Base-by-base conservation (phyloP, 2,797 vertebrate genomes). In the Pangasius macronema region DNA sequence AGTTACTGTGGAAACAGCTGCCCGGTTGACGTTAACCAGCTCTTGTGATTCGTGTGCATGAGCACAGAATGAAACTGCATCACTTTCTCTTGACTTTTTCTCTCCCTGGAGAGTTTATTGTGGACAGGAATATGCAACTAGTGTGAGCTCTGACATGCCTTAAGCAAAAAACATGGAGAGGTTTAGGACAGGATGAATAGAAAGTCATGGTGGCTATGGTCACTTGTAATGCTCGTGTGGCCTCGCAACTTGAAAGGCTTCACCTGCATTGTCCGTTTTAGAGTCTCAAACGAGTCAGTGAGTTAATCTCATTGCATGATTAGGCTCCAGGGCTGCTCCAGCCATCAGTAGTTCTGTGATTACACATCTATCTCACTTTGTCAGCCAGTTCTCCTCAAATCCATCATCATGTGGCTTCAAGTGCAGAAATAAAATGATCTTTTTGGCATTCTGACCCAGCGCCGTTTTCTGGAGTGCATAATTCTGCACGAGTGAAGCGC, bases 1-100 rank as follows among this genome's bases (percentile, higher is more conserved):
- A 65, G 90, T 91, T 89, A 79, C 90, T 85, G 42, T 84, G 89
- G 90, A 88, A 89, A 90, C 87, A 33, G 86, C 86, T 86, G 82
- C 75, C 59, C 77, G 13, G 53, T 85, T 85, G 70, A 59, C 75
- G 85, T 88, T 88, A 86, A 85, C 82, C 67, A 88, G 76, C 83
- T 18, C 77, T 77, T 65, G 79, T 85, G 80, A 46, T 83, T 84
- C 36, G 22, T 30, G 67, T 82, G 22, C 36, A 82, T 80, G 65
- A 83, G 55, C 20, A 79, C 33, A 61, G 82, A 81, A 87, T 87
- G 42, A 72, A 81, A 83, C 84, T 22, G 36, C 63, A 42, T 57
- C 87, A 85, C 51, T 51, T 76, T 82, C 49, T 49, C 55, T 65
- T 63, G 73, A 82, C 36, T 77, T 87, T 79, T 46, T 46, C 61